Evolutionary conservation across 2,888 invertebrate species (phyloP), one percentile per base, ranked within the genome.

Genomic region (Neoitamus cyanurus): DNA sequence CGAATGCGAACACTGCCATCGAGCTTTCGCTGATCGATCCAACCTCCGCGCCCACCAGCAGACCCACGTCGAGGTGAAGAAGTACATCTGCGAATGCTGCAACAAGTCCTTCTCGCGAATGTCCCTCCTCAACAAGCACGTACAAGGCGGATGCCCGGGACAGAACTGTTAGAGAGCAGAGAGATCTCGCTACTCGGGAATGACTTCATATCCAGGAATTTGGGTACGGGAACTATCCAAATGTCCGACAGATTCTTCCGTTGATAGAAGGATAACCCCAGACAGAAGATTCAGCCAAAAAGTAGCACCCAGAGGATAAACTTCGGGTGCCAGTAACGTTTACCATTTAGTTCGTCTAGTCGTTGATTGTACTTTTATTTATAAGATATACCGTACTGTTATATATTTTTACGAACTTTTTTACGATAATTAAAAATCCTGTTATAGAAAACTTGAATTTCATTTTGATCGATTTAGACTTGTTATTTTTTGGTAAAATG

Each of bases 21-120:
- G 91, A 37, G 90, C 91, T 6, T 91, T 91, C 83, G 91, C 91
- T 85, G 91, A 91, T 88, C 91, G 91, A 48, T 91, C 91, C n/a
- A 91, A 91, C 85, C 87, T 91, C 87, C 88, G 91, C 5, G 91
- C 91, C 11, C 91, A 91, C 82, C 91, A 91, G 80, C 91, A 91
- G 85, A 91, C 91, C 0, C 91, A 91, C 83, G 90, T 90, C 58
- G 91, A 91, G 3, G 88, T 91, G 4, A 91, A 91, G 88, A 90
- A 90, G 85, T 91, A 91, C 84, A 89, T 88, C 84, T 91, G 91
- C 88, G 88, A 89, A 72, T 88, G 89, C 5, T 91, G 91, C 87
- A 86, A 89, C 86, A 91, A 90, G 85, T 90, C 91, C 84, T 91
- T 91, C 88, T 91, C 91, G 15, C 88, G 91, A 87, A 91, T 91